Evolutionary conservation across 2,113 vertebrate genomes (phyloP), one percentile per base, ranked within the genome.

Genomic region (Corythoichthys haematopterus): DNA sequence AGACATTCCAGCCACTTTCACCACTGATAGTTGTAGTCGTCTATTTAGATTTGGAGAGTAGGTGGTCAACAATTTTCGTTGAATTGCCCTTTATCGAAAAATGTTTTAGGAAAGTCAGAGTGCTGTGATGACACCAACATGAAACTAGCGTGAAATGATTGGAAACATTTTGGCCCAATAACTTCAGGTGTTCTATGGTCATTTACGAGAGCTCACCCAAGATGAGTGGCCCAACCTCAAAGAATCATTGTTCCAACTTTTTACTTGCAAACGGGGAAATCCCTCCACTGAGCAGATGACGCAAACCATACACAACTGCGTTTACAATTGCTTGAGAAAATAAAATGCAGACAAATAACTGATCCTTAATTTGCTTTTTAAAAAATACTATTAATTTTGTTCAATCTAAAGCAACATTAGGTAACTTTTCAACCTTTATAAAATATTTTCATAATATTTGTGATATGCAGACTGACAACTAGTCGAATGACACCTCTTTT

Each of bases 231-330:
- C 13, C 56, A 16, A 13, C 56, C 35, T 58, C 56, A 37, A 58
- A 12, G 15, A 35, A 38, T 8, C 56, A 16, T 8, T 43, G 15
- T 43, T 20, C 8, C 36, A 11, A 40, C 58, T 58, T 60, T 60
- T 60, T 14, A 57, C 55, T 57, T 15, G 13, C 55, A 57, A 57
- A 60, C 1, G 58, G 58, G 58, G 38, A 43, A 60, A 60, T 60
- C 58, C 58, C 58, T 60, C 12, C 58, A 4, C 58, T 60, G 36
- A 10, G 7, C 1, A 16, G 12, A 20, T 60, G 58, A 60, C 38
- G 37, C 36, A n/a, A 40, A 40, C 8, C 58, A 38, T 2, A 58
- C 56, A 20, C 37, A 16, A 11, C 15, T 3, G 14, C 11, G 2
- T 36, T 36, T 36, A 36, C 12, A 57, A 36, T 14, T 1, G 9